phyloP scores from a whole-genome alignment of 1,140 invertebrate genomes.

The Rhopalosiphum padi region DNA sequence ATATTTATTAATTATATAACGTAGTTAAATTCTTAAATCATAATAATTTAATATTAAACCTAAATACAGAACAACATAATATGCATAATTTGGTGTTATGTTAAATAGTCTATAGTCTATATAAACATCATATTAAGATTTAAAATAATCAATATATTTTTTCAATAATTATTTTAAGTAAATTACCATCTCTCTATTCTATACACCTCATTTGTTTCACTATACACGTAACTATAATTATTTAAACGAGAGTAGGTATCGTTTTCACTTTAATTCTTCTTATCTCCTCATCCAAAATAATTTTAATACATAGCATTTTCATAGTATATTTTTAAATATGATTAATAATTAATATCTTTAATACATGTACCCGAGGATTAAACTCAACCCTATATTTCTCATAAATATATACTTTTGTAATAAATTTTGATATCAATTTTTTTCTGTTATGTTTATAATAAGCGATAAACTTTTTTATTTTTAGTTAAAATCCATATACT shows the following conservation, averaged over 20 bases:
- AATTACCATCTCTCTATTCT: not conserved
- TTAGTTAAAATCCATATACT: not conserved
- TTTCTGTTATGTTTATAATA: not conserved
- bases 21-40: not conserved
- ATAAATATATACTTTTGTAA: not conserved
- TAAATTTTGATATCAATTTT: not conserved
- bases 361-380: no score
- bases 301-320: no score
- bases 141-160: not conserved
- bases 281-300: not conserved
- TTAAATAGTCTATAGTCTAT: no score
- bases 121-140: no score
- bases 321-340: no score
- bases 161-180: not conserved
- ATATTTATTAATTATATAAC: not conserved
- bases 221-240: not conserved
- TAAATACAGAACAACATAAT: not conserved
- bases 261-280: not conserved
- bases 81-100: not conserved
- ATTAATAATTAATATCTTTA: no score
- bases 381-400: not conserved
- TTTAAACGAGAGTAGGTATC: not conserved
- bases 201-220: not conserved
- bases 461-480: not conserved
- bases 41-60: not conserved